Percentiles rank a stretch among this genome's conserved stretches.
Conservation (phyloP, 2,888 invertebrate species). For the Xanthia togata region DNA sequence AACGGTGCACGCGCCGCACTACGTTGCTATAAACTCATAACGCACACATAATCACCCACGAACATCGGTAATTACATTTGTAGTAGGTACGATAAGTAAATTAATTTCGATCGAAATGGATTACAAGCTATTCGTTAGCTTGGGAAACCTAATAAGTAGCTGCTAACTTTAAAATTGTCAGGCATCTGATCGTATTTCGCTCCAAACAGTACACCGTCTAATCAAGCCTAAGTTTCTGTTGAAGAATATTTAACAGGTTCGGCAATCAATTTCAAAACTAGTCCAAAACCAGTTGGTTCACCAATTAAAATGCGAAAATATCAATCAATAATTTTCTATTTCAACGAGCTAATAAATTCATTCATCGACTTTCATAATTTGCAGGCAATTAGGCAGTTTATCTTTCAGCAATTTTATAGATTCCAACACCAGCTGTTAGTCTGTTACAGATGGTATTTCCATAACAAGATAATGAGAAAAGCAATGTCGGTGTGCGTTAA, state of each 20-base stretch:
- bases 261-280: slow-evolving; percentile 28
- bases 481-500: slow-evolving; percentile 35
- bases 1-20: slow-evolving; percentile 66
- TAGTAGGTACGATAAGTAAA: slow-evolving; percentile 27
- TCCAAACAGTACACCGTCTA: background rate
- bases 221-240: background rate
- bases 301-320: slow-evolving; percentile 27
- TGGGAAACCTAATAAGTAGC: slow-evolving; percentile 2
- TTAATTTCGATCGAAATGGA: slow-evolving; percentile 37
- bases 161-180: background rate
- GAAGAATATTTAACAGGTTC: slow-evolving; percentile 19
- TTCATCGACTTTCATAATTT: slow-evolving; percentile 32
- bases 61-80: slow-evolving; percentile 52
- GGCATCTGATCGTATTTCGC: background rate
- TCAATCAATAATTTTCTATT: slow-evolving; percentile 20
- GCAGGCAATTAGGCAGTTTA: slow-evolving; percentile 11
- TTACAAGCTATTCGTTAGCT: slow-evolving; percentile 19
- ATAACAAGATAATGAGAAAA: slow-evolving; percentile 49
- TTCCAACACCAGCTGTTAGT: slow-evolving; percentile 21
- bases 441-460: slow-evolving; percentile 37
- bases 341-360: slow-evolving; percentile 21
- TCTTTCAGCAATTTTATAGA: slow-evolving; percentile 20
- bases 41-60: slow-evolving; percentile 57
- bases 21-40: slow-evolving; percentile 54
- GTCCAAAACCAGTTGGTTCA: slow-evolving; percentile 18